Evolutionary conservation across 2,113 vertebrate genomes (phyloP).

Genomic region (Indicator indicator): DNA sequence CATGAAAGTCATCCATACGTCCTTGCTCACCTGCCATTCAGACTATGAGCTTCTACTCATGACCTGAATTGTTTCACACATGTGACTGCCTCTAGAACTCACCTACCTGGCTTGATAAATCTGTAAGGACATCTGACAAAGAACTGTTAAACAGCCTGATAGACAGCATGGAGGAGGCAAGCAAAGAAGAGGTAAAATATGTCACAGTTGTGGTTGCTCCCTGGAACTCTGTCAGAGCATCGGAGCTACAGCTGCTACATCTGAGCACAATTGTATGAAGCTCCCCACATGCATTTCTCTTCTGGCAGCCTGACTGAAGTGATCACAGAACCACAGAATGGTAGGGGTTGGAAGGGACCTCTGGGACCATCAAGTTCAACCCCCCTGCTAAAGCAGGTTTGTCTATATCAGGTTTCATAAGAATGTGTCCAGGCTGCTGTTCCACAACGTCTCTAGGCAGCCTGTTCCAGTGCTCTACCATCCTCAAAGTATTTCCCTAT

Average conservation of each 20-base stretch:
- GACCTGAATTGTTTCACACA: background rate
- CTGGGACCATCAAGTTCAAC: no score
- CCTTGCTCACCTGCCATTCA: background rate
- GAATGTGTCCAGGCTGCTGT: no score
- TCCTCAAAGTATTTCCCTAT: no score
- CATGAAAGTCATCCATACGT: background rate
- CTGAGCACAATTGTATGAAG: background rate
- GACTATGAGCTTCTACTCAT: background rate
- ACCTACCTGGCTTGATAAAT: background rate
- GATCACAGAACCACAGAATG: no score
- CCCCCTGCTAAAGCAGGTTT: no score
- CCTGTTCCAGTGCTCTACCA: no score
- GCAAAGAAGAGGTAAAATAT: background rate
- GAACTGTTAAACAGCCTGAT: background rate
- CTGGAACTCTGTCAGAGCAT: background rate
- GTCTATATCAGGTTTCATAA: no score
- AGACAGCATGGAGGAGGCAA: background rate
- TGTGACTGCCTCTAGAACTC: background rate
- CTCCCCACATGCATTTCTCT: accelerated
- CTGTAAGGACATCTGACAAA: background rate
- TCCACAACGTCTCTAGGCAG: no score
- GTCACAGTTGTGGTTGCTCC: background rate
- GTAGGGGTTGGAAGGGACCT: no score
- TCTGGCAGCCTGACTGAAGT: background rate
- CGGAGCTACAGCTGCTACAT: background rate